Conservation (phyloP, 2,113 vertebrate genomes). For the Poeciliopsis prolifica region DNA sequence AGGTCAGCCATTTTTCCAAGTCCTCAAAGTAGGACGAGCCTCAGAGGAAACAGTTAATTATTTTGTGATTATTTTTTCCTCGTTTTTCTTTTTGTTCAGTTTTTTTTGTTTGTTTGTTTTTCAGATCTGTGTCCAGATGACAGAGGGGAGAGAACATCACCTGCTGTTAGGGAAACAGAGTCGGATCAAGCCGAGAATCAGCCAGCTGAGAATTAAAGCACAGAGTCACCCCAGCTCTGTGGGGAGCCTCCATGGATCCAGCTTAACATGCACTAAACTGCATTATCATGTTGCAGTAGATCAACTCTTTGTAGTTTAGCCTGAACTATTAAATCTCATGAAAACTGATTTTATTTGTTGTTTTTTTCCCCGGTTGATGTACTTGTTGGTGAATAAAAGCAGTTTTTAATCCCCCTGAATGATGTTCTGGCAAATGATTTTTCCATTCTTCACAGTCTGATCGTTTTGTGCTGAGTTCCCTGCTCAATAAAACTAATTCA, state of each 20-base stretch:
- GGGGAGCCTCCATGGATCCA: background rate
- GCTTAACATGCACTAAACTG: conserved; percentile 22
- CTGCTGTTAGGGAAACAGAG: conserved; percentile 21
- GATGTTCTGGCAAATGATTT: background rate
- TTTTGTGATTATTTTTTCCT: conserved; percentile 8
- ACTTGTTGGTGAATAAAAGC: conserved; percentile 50
- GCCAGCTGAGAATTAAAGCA: conserved; percentile 21
- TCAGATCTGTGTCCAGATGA: conserved; percentile 70
- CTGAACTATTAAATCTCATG: background rate
- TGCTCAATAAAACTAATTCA: background rate
- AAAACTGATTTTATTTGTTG: conserved; percentile 10
- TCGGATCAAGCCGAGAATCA: background rate
- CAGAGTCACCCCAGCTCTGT: background rate
- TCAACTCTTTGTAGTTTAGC: background rate
- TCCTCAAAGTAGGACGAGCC: background rate
- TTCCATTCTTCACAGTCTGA: background rate
- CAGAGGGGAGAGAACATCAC: conserved; percentile 26
- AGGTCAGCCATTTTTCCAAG: conserved; percentile 25
- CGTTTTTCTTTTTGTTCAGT: no score
- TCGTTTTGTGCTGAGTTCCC: background rate
- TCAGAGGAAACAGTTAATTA: background rate
- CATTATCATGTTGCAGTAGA: background rate
- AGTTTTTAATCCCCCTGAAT: background rate
- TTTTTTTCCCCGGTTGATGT: conserved; percentile 5
- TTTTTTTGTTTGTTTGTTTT: background rate